Evolutionary conservation across 2,113 vertebrate species (phyloP), one percentile per base, ranked within the genome.

Genomic region (Baryphthengus martii): DNA sequence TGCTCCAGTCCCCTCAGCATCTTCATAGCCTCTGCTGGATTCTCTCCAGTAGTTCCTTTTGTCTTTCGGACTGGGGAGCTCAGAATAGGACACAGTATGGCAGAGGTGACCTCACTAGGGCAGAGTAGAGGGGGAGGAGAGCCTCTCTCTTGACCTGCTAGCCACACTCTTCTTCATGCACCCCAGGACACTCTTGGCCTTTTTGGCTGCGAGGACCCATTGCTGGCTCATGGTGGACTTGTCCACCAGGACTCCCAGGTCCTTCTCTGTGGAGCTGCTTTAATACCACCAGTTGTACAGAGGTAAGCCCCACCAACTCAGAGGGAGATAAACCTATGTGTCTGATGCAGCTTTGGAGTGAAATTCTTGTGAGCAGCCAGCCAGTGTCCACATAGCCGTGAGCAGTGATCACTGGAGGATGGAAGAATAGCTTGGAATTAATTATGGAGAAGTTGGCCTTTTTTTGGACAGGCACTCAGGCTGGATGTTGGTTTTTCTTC

Each of bases 371-470:
- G 31, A 23, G 49, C 49, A 62, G 52, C 52, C 47, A 73, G 82
- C 47, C 6, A 1, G 53, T 0, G 1, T 59, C 47, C 68, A 84
- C 26, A 14, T 17, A 83, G 63, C 52, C 50, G 6, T 9, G 42
- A 95, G 59, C 39, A 73, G 82, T 33, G 44, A 26, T 66, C 25
- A 56, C 59, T 65, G 72, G 58, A 88, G 67, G 47, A 17, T 62
- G 53, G 82, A 77, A 56, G 85, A 88, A 47, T 77, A 47, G 47
- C 68, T 86, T 95, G 90, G 88, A 95, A 89, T 88, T 85, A 58
- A 59, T 56, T 65, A 59, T 86, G 93, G 92, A 96, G 90, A 96
- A 96, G 65, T 24, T 67, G 55, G 72, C 42, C 72, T 80, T 90
- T 63, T 59, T 80, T 59, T 88, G 82, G 79, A 59, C 35, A 52